Conservation (phyloP, 1,140 invertebrate genomes). For the Drosophila pectinifera region DNA sequence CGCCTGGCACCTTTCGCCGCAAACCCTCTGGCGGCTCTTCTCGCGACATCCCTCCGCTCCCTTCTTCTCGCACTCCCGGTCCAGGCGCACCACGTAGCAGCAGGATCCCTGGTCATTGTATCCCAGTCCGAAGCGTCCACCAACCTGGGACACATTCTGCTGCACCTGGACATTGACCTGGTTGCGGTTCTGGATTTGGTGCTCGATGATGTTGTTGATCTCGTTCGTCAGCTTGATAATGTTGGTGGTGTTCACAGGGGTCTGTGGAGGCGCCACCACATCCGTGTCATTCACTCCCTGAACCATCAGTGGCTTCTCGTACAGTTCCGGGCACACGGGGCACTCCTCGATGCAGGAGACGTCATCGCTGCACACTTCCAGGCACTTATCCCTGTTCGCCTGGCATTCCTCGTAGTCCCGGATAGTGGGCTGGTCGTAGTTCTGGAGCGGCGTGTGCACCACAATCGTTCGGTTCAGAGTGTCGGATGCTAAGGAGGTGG, state of each 20-base stretch:
- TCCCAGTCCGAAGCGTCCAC: conserved; percentile 73
- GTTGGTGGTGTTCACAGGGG: conserved; percentile 67
- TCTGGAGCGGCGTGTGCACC: conserved; percentile 66
- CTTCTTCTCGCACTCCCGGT: conserved; percentile 42
- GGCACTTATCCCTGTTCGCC: conserved; percentile 50
- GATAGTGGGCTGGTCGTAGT: conserved; percentile 70
- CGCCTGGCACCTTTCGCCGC: conserved; percentile 64
- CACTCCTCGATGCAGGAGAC: conserved; percentile 48
- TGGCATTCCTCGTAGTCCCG: conserved; percentile 70
- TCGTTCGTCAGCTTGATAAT: conserved; percentile 74
- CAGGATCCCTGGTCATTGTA: conserved; percentile 71
- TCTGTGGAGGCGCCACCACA: conserved; percentile 28
- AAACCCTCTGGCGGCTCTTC: conserved; percentile 55
- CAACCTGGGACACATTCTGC: conserved; percentile 70
- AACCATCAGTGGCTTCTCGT: conserved; percentile 64
- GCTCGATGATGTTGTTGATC: conserved; percentile 72
- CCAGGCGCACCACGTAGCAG: conserved; percentile 59
- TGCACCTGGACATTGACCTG: conserved; percentile 61
- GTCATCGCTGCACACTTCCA: conserved; percentile 29
- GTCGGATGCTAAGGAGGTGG: neutral
- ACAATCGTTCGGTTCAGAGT: conserved; percentile 56
- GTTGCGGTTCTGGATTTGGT: conserved; percentile 55
- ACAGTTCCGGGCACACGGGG: conserved; percentile 66
- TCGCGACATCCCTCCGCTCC: conserved; percentile 32
- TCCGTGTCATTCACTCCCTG: conserved; percentile 74